phyloP scores from a whole-genome alignment of 2,113 vertebrate genomes.

The Silurus asotus region DNA sequence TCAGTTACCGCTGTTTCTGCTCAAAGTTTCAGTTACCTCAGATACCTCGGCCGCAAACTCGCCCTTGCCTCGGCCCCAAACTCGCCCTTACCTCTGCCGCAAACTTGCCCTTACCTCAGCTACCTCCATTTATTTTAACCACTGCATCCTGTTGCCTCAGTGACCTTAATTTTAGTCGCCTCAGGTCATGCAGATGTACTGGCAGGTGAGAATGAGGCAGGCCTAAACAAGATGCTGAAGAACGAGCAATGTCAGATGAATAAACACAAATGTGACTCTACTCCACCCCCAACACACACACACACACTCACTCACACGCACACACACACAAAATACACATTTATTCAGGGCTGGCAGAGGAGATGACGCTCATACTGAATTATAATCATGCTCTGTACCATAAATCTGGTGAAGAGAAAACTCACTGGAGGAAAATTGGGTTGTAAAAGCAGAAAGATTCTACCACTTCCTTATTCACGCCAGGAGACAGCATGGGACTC shows the following conservation, averaged over 20 bases:
- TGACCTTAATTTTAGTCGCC: slow-evolving; percentile 51
- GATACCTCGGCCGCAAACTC: too few relatives aligned
- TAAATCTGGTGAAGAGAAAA: background rate
- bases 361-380: background rate
- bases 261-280: slow-evolving; percentile 2
- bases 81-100: too few relatives aligned
- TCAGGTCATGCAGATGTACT: slow-evolving; percentile 36
- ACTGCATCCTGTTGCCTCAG: background rate
- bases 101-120: background rate
- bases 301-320: background rate
- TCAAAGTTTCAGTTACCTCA: too few relatives aligned
- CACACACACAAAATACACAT: slow-evolving; percentile 29
- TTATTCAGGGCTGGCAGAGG: slow-evolving; percentile 20
- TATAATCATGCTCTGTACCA: background rate
- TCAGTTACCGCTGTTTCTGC: too few relatives aligned
- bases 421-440: background rate
- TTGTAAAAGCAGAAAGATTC: background rate
- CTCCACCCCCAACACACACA: background rate
- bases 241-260: slow-evolving; percentile 30
- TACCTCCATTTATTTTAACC: background rate
- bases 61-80: too few relatives aligned
- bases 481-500: background rate
- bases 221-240: slow-evolving; percentile 56
- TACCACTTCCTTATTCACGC: slow-evolving; percentile 17
- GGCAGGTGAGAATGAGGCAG: slow-evolving; percentile 62